phyloP scores from a whole-genome alignment of 2,113 vertebrate species.

The Eolophus roseicapilla region DNA sequence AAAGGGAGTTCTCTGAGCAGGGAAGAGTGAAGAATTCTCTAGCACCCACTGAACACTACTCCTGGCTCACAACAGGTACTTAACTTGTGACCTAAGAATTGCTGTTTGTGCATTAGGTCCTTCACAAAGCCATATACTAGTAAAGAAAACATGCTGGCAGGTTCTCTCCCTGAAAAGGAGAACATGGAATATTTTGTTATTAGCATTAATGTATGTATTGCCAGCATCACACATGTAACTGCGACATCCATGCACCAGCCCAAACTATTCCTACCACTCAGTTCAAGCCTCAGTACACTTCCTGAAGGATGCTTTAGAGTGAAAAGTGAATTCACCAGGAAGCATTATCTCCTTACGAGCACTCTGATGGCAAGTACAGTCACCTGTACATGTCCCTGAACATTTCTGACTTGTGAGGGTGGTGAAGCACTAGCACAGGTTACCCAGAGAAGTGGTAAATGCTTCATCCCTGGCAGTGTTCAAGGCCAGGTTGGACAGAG shows the following conservation, averaged over 20 bases:
- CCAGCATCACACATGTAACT: background rate
- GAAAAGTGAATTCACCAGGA: background rate
- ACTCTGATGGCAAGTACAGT: too few relatives aligned
- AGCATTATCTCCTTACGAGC: background rate
- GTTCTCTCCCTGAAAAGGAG: background rate
- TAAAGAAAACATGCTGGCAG: background rate
- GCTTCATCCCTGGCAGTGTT: background rate
- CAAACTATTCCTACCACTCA: background rate
- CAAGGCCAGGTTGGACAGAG: background rate
- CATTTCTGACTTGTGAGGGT: background rate
- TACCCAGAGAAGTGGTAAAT: background rate
- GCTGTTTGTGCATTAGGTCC: background rate
- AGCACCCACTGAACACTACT: background rate
- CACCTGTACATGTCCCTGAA: background rate
- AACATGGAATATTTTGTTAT: background rate
- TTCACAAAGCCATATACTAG: background rate
- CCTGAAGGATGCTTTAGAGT: background rate
- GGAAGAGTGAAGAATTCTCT: background rate
- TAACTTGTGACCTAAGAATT: slow-evolving; percentile 34
- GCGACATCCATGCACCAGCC: background rate
- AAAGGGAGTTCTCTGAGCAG: background rate
- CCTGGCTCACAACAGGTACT: slow-evolving; percentile 3
- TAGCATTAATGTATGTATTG: background rate
- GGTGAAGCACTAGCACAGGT: background rate
- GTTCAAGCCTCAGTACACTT: background rate